Evolutionary conservation across 2,113 vertebrate genomes (phyloP).

Genomic region (Phrynosoma blainvillii): DNA sequence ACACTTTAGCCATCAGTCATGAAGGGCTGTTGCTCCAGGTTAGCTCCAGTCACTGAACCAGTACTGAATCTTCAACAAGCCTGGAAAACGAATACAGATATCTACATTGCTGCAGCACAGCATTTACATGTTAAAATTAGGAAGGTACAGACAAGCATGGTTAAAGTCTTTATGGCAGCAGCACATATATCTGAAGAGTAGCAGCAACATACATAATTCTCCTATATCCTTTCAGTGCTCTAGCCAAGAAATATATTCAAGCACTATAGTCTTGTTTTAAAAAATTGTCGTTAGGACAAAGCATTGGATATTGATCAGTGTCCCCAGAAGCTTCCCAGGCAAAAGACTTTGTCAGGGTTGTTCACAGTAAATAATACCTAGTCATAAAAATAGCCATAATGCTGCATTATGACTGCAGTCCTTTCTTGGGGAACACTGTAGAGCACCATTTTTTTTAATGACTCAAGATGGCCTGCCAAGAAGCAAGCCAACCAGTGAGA

Average conservation of each 20-base stretch:
- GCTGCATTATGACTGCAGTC: not conserved
- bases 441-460: slow-evolving; percentile 4
- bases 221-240: too few relatives aligned
- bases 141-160: too few relatives aligned
- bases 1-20: not conserved
- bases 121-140: not conserved
- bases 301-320: not conserved
- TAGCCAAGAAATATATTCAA: too few relatives aligned
- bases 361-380: not conserved
- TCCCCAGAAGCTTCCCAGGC: not conserved
- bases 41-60: not conserved
- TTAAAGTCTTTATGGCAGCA: too few relatives aligned
- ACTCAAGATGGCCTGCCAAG: not conserved
- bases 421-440: not conserved
- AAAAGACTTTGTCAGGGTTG: not conserved
- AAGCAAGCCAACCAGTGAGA: not conserved
- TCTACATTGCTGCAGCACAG: not conserved
- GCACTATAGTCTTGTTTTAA: not conserved
- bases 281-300: not conserved
- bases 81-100: not conserved
- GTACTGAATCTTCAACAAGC: not conserved
- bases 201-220: too few relatives aligned
- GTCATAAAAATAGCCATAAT: not conserved
- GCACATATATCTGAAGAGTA: too few relatives aligned
- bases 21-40: not conserved